A percentile compares a stretch with the other conserved stretches of the same genome.
Conservation (phyloP, 2,113 vertebrate species). For the Colius striatus region DNA sequence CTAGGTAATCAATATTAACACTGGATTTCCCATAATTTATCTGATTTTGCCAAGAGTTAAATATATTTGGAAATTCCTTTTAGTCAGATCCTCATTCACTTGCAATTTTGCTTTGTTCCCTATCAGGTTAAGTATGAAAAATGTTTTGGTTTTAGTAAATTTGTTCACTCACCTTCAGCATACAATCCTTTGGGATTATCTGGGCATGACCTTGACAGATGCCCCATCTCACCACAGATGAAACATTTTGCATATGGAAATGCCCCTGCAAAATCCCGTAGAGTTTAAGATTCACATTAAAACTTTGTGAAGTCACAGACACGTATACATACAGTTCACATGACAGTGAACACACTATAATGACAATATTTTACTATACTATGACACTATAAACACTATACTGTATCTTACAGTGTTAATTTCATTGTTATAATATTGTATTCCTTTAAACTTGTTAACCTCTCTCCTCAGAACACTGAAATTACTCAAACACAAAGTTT, state of each 20-base stretch:
- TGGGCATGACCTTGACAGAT: constrained; percentile 90
- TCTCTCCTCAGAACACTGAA: background rate
- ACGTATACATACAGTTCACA: background rate
- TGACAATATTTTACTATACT: background rate
- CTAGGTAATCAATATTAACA: background rate
- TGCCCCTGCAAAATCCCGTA: constrained; percentile 80
- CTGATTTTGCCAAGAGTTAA: background rate
- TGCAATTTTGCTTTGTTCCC: background rate
- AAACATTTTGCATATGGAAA: constrained; percentile 97
- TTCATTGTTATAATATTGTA: background rate
- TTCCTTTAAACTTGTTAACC: background rate
- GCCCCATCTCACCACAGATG: constrained; percentile 92
- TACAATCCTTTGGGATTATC: constrained; percentile 97
- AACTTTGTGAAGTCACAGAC: background rate
- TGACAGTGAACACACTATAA: background rate
- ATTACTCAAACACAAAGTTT: background rate
- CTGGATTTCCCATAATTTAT: background rate
- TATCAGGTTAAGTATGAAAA: background rate
- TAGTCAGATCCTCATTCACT: background rate
- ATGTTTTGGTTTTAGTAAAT: background rate
- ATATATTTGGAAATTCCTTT: background rate
- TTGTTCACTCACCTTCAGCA: constrained; percentile 84
- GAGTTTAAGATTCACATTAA: background rate
- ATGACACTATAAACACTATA: background rate
- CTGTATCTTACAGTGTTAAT: too few species aligned